Conservation (phyloP, 2,797 vertebrate species). For the Ispidina picta region DNA sequence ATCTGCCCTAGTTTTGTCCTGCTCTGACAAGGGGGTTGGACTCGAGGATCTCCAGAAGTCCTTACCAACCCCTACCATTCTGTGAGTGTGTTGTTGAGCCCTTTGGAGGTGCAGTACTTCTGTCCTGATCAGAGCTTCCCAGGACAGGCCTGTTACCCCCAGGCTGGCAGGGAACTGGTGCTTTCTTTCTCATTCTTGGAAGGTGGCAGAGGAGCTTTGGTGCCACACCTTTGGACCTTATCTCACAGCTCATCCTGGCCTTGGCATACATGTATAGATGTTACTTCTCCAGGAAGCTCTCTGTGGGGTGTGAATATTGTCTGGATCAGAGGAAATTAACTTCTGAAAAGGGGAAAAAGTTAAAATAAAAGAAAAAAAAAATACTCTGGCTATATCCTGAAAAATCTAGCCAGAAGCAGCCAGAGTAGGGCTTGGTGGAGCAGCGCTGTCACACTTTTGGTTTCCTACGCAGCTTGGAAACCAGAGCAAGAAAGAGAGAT, state of each 20-base stretch:
- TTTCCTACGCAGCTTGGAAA: constrained; percentile 31
- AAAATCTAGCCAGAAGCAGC: neutral
- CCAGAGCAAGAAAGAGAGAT: neutral
- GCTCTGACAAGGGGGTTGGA: too few species aligned
- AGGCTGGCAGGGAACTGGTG: too few species aligned
- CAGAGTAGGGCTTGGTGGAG: neutral
- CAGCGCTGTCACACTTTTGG: neutral
- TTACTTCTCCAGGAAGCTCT: neutral
- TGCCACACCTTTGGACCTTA: neutral
- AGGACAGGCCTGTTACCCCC: neutral
- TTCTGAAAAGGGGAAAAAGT: neutral
- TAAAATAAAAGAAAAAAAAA: neutral
- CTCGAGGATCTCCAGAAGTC: too few species aligned
- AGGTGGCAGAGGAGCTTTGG: neutral
- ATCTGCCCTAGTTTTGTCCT: too few species aligned
- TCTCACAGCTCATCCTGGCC: rapidly evolving
- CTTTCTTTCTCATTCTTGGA: neutral
- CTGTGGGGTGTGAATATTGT: neutral
- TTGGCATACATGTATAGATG: rapidly evolving
- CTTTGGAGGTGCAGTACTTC: neutral
- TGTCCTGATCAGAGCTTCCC: neutral
- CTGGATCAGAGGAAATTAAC: neutral
- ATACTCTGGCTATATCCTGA: neutral
- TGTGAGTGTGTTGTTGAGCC: neutral
- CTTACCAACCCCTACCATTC: too few species aligned